Conservation (phyloP, 1,140 invertebrate species). For the Cherax quadricarinatus region DNA sequence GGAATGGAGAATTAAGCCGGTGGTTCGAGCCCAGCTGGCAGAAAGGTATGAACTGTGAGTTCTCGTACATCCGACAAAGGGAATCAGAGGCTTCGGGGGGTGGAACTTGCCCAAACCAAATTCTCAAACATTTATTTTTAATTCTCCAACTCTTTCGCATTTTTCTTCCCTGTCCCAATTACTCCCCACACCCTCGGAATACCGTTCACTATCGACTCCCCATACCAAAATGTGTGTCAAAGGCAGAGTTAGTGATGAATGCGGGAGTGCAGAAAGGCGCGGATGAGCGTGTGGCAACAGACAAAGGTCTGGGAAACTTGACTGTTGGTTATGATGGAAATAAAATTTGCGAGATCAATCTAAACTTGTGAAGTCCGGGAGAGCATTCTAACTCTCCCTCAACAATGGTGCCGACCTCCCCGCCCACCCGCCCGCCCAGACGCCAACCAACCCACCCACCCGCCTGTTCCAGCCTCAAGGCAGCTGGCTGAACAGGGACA, state of each 20-base stretch:
- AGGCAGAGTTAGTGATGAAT: neutral
- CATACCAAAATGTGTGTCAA: too few species aligned
- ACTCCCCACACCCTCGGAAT: neutral
- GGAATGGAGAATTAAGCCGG: too few species aligned
- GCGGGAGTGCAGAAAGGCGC: neutral
- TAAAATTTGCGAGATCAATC: slow-evolving; percentile 70
- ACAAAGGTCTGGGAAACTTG: slow-evolving; percentile 64
- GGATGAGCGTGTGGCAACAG: slow-evolving; percentile 53
- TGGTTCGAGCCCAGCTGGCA: slow-evolving; percentile 8
- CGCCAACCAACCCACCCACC: neutral
- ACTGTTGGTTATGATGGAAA: slow-evolving; percentile 71
- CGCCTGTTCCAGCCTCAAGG: neutral
- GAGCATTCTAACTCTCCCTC: slow-evolving; percentile 65
- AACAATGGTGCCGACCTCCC: slow-evolving; percentile 48
- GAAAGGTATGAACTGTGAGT: slow-evolving; percentile 55
- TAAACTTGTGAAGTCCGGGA: slow-evolving; percentile 69
- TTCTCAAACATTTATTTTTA: slow-evolving; percentile 5
- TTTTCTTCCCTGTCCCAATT: neutral
- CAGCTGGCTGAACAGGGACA: neutral
- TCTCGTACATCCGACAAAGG: slow-evolving; percentile 68
- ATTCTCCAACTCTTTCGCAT: neutral
- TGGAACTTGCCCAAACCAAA: neutral
- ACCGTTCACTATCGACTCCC: too few species aligned
- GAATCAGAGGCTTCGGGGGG: slow-evolving; percentile 60
- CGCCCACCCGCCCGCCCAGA: neutral